Percentiles rank a stretch among this genome's conserved stretches.
These are phyloP conservation scores for Bubo bubo DNA, from an alignment of 2,113 vertebrate species.

Conservation along the genomic window DNA sequence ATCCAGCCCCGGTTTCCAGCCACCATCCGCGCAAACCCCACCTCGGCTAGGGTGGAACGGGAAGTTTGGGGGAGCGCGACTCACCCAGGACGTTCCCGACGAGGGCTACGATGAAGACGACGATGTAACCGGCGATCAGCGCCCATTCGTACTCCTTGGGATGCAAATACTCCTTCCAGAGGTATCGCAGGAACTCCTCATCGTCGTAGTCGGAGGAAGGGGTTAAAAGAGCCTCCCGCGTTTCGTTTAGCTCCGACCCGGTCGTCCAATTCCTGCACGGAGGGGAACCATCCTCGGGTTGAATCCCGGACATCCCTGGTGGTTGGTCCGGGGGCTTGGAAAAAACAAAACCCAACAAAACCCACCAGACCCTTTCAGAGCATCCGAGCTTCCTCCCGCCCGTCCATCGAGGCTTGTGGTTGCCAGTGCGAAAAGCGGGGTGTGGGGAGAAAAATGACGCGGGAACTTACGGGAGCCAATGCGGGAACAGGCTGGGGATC, in stretches of 20 bases:
- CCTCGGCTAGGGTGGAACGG: background rate
- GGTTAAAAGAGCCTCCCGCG: constrained; percentile 68
- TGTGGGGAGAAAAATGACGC: constrained; percentile 70
- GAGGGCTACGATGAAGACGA: constrained; percentile 92
- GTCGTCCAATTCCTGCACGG: constrained; percentile 80
- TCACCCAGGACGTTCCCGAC: constrained; percentile 93
- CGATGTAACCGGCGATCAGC: constrained; percentile 91
- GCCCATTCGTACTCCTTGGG: constrained; percentile 97
- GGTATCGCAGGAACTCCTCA: constrained; percentile 90
- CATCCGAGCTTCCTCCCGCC: constrained; percentile 46
- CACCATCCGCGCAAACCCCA: background rate
- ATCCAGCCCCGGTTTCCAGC: background rate
- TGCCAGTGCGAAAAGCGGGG: constrained; percentile 25
- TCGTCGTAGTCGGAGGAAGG: constrained; percentile 86
- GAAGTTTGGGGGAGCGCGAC: constrained; percentile 56
- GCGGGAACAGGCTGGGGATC: constrained; percentile 45
- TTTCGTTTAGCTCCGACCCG: constrained; percentile 75
- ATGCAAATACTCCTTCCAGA: constrained; percentile 94
- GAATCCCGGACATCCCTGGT: constrained; percentile 82
- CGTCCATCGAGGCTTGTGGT: constrained; percentile 67
- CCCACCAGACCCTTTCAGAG: background rate
- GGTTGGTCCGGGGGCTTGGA: background rate
- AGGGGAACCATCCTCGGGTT: constrained; percentile 65
- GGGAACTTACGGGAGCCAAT: constrained; percentile 73
- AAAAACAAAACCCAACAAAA: background rate